These are phyloP conservation scores for Dugesia japonica DNA, from an alignment of 2,888 invertebrate species.

Conservation along the genomic window DNA sequence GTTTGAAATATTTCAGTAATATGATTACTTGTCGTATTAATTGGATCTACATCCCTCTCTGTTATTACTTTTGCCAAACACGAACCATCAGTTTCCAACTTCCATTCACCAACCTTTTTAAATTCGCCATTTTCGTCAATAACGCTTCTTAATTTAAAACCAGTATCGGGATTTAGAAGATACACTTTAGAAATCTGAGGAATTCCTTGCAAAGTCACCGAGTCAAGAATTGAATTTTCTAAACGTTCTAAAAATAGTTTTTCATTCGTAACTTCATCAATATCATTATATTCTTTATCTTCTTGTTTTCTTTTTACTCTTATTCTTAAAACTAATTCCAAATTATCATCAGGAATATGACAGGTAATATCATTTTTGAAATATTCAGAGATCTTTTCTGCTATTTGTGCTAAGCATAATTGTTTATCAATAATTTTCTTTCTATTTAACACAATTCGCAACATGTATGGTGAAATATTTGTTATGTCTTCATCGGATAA, in stretches of 20 bases:
- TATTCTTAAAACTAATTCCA: slow-evolving; percentile 85
- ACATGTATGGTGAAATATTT: slow-evolving; percentile 86
- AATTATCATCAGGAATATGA: slow-evolving; percentile 98
- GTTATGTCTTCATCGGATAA: slow-evolving; percentile 99
- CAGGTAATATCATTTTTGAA: slow-evolving; percentile 97
- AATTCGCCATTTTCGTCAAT: slow-evolving; percentile 94
- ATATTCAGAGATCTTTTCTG: slow-evolving; percentile 82
- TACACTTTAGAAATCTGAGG: slow-evolving; percentile 90
- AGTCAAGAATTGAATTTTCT: slow-evolving; percentile 94
- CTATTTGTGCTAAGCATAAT: slow-evolving; percentile 97
- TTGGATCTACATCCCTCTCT: slow-evolving; percentile 88
- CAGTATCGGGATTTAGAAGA: slow-evolving; percentile 96
- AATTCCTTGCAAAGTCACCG: slow-evolving; percentile 94
- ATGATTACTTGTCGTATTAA: slow-evolving; percentile 90
- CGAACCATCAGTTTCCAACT: slow-evolving; percentile 96
- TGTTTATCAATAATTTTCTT: slow-evolving; percentile 98
- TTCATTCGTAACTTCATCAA: slow-evolving; percentile 50
- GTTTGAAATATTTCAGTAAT: slow-evolving; percentile 97
- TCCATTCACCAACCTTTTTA: slow-evolving; percentile 92
- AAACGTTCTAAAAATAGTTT: slow-evolving; percentile 98
- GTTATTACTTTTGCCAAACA: slow-evolving; percentile 83
- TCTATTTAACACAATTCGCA: slow-evolving; percentile 89
- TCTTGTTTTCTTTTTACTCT: slow-evolving; percentile 95
- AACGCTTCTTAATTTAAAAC: slow-evolving; percentile 87
- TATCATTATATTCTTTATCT: slow-evolving; percentile 60